Evolutionary conservation across 2,113 vertebrate species (phyloP), one percentile per base, ranked within the genome.

Genomic region (Rhynchopsitta pachyrhyncha): DNA sequence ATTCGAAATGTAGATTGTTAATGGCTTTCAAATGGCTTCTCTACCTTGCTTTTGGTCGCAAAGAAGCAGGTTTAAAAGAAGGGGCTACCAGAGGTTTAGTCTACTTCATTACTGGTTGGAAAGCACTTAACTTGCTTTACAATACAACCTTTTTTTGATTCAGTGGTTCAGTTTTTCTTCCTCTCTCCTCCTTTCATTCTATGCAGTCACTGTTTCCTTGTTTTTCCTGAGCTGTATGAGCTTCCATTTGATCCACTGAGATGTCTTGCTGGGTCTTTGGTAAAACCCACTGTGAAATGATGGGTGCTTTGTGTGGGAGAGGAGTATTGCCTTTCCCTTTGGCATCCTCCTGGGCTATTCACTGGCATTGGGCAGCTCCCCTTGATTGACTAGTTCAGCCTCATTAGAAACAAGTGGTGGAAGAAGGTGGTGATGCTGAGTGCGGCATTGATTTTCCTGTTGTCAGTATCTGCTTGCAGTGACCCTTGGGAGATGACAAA

Each of bases 1-100:
- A 83, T 57, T 93, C 84, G 90, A 96, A 90, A 75, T 78, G 84
- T 55, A 57, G 42, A 80, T 92, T 95, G 85, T 92, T 96, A 94
- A 95, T 95, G 82, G 94, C 64, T 77, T 91, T 86, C 53, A 44
- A 87, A 41, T 78, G 44, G 49, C 60, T 73, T 76, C 73, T 94
- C 64, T 62, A 35, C 71, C 47, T 69, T 82, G 49, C 55, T 91
- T 93, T 64, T 94, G 80, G 73, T 84, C 62, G 83, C 69, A 94
- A 81, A 80, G 77, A 83, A 47, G 60, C 50, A 62, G 9, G 13
- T 59, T 90, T 92, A 19, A 63, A 76, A 84, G 41, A 55, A 17
- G 13, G 41, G 71, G 31, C 31, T 66, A 47, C 71, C 46, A 64
- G 73, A 62, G 47, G 24, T 75, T 90, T 81, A 44, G 24, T 86